Conservation (phyloP, 2,888 invertebrate species). For the Trichopoda pennipes region DNA sequence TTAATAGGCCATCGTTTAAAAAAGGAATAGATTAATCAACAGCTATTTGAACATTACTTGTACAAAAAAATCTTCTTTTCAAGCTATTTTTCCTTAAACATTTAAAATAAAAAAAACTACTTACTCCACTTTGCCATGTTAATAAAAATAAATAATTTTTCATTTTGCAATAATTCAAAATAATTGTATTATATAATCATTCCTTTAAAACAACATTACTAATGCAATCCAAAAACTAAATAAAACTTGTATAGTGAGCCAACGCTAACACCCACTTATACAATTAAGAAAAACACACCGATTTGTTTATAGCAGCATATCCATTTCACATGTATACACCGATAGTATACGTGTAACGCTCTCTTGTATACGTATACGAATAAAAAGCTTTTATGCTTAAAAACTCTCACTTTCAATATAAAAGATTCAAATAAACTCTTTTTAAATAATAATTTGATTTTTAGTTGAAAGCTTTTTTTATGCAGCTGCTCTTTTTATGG, state of each 20-base stretch:
- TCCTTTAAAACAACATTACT: slow-evolving; percentile 52
- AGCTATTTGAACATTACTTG: too few relatives aligned
- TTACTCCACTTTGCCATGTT: slow-evolving; percentile 37
- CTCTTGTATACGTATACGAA: slow-evolving; percentile 67
- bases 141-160: neutral
- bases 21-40: too few relatives aligned
- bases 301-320: slow-evolving; percentile 1
- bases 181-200: slow-evolving; percentile 52
- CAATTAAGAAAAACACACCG: slow-evolving; percentile 13
- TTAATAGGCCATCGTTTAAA: too few relatives aligned
- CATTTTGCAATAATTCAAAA: slow-evolving; percentile 51
- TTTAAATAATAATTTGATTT: neutral
- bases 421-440: neutral
- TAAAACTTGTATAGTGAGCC: slow-evolving; percentile 9
- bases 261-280: slow-evolving; percentile 10
- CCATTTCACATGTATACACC: slow-evolving; percentile 64
- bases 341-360: slow-evolving; percentile 68
- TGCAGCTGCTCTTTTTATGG: slow-evolving; percentile 54
- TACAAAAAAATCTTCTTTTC: neutral
- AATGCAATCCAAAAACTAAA: slow-evolving; percentile 12
- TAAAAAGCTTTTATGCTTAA: slow-evolving; percentile 60
- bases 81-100: neutral
- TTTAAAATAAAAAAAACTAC: neutral
- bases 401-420: slow-evolving; percentile 63
- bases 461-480: slow-evolving; percentile 47